Evolutionary conservation across 2,797 vertebrate genomes (phyloP).

Genomic region (Myotis findleyi): DNA sequence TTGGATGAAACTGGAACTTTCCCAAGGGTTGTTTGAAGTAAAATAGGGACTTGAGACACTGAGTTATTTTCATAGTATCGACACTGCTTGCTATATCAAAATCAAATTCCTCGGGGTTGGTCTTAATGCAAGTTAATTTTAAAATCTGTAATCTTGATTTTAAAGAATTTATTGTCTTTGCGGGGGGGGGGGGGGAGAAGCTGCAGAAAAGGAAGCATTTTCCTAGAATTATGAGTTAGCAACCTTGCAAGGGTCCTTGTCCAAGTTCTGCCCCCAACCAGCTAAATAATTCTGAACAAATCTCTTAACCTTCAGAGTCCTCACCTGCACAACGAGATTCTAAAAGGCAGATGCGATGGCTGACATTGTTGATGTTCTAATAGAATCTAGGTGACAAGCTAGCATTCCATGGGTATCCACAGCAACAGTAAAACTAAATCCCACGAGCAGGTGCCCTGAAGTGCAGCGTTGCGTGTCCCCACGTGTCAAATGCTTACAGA

Average conservation of each 20-base stretch:
- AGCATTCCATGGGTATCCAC: not conserved
- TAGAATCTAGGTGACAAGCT: not conserved
- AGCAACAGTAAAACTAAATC: not conserved
- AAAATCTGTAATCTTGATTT: conserved; percentile 19
- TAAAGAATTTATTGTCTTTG: not conserved
- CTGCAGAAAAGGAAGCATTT: not conserved
- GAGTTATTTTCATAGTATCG: conserved; percentile 30
- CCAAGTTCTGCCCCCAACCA: not conserved
- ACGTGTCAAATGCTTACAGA: not conserved
- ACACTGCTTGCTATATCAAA: not conserved
- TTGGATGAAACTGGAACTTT: conserved; percentile 7
- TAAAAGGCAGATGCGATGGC: conserved; percentile 28
- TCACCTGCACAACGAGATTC: not conserved
- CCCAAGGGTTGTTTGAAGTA: not conserved
- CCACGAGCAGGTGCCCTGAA: not conserved
- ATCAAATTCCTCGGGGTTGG: conserved; percentile 13
- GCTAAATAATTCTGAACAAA: conserved; percentile 21
- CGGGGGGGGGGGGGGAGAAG: accelerated
- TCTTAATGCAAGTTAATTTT: conserved; percentile 8
- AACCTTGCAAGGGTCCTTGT: not conserved
- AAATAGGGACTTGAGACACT: not conserved
- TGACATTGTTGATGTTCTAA: not conserved
- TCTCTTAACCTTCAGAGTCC: conserved; percentile 5
- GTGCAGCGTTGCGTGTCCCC: not conserved
- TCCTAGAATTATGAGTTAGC: conserved; percentile 24